Base-by-base conservation (phyloP, 2,113 vertebrate species). In the Pithys albifrons region DNA sequence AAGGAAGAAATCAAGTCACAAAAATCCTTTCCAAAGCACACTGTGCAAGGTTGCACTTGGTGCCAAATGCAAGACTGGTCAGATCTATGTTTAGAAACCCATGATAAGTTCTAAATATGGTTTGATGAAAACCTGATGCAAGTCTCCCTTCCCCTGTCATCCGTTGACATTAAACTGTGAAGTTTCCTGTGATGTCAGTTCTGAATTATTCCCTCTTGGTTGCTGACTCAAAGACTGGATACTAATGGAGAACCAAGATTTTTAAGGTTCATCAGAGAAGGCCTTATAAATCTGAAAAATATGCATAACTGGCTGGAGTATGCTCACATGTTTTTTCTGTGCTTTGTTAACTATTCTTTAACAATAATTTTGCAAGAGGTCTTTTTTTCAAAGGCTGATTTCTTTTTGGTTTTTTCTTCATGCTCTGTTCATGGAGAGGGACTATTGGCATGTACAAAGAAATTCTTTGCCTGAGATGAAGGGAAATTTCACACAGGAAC, bases 111-210 rank as follows among this genome's bases (percentile, higher is more conserved):
- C 83, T 89, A 95, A 97, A 96, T 92, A 79, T 57, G 75, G 74
- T 75, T 94, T 97, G 96, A 97, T 96, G 93, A 97, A 94, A 97
- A 96, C 95, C 97, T 94, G 93, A 96, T 96, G 75, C 77, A 81
- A 91, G 54, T 55, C 69, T 96, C 91, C 88, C 75, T 96, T 96
- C 92, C 84, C 48, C 62, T 96, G 91, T 92, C 95, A 77, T 96
- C 51, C 11, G 0, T 61, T 92, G 88, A 95, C 93, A 94, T 91
- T 97, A 97, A 96, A 89, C 85, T 93, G 87, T 81, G 84, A 97
- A 96, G 61, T 39, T 94, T 88, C 88, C 67, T 93, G 75, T 96
- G 95, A 95, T 96, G 95, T 97, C 91, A 96, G 74, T 79, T 93
- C 83, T 93, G 94, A 96, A 96, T 94, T 95, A 97, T 96, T 97